Evolutionary conservation across 2,113 vertebrate species (phyloP), one percentile per base, ranked within the genome.

Genomic region (Raja brachyura): DNA sequence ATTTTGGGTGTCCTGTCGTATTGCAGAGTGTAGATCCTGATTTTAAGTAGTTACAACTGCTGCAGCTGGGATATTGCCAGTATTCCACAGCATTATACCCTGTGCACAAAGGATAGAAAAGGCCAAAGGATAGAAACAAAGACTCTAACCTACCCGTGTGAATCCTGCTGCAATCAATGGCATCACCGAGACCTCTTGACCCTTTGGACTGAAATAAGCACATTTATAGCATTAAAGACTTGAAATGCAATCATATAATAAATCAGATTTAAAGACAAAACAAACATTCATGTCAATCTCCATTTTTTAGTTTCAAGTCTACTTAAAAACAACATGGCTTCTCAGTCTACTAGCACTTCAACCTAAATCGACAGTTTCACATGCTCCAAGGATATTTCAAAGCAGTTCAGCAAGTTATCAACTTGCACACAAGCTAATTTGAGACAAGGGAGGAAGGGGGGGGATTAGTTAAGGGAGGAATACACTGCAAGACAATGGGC

Each of bases 91-190:
- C 7, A 13, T 48, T 68, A 68, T 68, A 14, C 66, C 66, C 66
- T 2, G 16, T 68, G 66, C 16, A 16, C 39, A 48, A 85, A 25
- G 28, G 59, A 59, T 54, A 56, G 54, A 9, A 85, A 54, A 9
- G 8, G 22, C 5, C 54, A 48, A 85, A 85, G 2, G 11, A 85
- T 25, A n/a, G 56, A 85, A 61, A 83, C 54, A 83, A 25, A 10
- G 20, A 83, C 48, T 48, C 25, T 0, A 90, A 95, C 98, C 93
- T 95, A 99, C 99, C 97, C 99, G 97, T 90, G 98, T 99, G 96
- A 99, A 99, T 95, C 99, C 99, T 93, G 98, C 98, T 94, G 97
- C 95, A 94, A 99, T 97, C 94, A 99, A 96, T 88, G 98, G 97
- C 97, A 98, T 96, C 95, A 99, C 96, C 85, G 98, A 98, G 33